Base-by-base conservation (phyloP, 2,113 vertebrate species). In the Dipodomys stephensi region DNA sequence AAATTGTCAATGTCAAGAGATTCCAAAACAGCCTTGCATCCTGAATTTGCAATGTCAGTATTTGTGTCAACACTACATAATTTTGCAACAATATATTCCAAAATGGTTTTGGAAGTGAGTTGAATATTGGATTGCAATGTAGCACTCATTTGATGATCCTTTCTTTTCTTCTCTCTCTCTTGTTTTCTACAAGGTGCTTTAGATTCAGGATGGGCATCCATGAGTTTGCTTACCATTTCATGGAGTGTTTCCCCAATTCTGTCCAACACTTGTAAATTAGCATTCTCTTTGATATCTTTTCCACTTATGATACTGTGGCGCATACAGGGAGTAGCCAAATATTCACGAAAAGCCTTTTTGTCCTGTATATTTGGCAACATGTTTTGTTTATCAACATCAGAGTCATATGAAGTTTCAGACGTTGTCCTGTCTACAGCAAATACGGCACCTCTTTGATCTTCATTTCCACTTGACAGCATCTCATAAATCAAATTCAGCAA, bases 1-100 rank as follows among this genome's bases (percentile, higher is more conserved):
- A 94, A 44, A 30, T 44, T 96, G 49, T 95, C 85, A 18, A 92
- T 93, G 44, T 97, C 76, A n/a, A 89, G 46, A 49, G 49, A 44
- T 18, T 87, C 76, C 27, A 94, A 81, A 7, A 1, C 8, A 65
- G n/a, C 19, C 88, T 86, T 92, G 68, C 19, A 32, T 79, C 53
- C 94, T 79, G 86, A 62, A 68, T 6, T 89, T 67, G 8, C 19
- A 23, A 67, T 49, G 65, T 18, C 84, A 25, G n/a, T 71, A 62
- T 95, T 92, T 35, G 27, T 76, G 32, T 95, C 71, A 64, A 92
- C 2, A 57, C 4, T 32, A 82, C 96, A 97, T 81, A 97, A 62
- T 87, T 95, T 97, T 87, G 28, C 35, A 76, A 97, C 73, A 20
- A 97, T 97, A 30, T 93, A 91, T 49, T 97, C 95, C 65, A 97